Evolutionary conservation across 1,140 invertebrate species (phyloP).

Genomic region (Drosophila navojoa): DNA sequence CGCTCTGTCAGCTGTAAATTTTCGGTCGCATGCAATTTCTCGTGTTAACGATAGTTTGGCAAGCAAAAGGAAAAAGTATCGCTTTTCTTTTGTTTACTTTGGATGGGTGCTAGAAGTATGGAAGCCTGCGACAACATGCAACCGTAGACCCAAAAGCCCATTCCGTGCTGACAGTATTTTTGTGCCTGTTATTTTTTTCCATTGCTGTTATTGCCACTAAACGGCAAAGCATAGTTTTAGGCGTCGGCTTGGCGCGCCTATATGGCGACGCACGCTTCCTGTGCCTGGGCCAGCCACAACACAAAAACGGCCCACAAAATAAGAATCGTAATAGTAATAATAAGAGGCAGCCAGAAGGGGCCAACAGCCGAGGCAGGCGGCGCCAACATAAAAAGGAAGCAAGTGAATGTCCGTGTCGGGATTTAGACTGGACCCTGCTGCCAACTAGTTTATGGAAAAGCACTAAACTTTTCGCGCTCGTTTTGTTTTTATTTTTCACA

Average conservation of each 20-base stretch:
- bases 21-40: slow-evolving; percentile 68
- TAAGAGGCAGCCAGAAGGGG: slow-evolving; percentile 51
- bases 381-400: slow-evolving; percentile 49
- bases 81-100: slow-evolving; percentile 73
- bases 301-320: slow-evolving; percentile 57
- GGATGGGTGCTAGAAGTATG: slow-evolving; percentile 7
- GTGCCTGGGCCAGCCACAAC: slow-evolving; percentile 34
- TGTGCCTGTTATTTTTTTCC: slow-evolving; percentile 31
- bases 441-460: slow-evolving; percentile 72
- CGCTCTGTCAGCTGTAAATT: slow-evolving; percentile 10
- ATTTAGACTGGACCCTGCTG: slow-evolving; percentile 14
- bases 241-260: slow-evolving; percentile 78
- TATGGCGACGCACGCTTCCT: slow-evolving; percentile 76
- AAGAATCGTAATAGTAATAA: slow-evolving; percentile 75
- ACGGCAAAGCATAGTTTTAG: slow-evolving; percentile 77
- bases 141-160: slow-evolving; percentile 41
- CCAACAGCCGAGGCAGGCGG: slow-evolving; percentile 59
- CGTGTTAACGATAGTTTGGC: slow-evolving; percentile 76
- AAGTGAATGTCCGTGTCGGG: slow-evolving; percentile 12
- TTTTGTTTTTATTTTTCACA: slow-evolving; percentile 51
- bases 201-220: slow-evolving; percentile 76
- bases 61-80: slow-evolving; percentile 50
- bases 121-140: slow-evolving; percentile 71
- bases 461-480: slow-evolving; percentile 59
- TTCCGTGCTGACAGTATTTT: not conserved